Base-by-base conservation (phyloP, 2,888 invertebrate species). In the Aquatica leii region DNA sequence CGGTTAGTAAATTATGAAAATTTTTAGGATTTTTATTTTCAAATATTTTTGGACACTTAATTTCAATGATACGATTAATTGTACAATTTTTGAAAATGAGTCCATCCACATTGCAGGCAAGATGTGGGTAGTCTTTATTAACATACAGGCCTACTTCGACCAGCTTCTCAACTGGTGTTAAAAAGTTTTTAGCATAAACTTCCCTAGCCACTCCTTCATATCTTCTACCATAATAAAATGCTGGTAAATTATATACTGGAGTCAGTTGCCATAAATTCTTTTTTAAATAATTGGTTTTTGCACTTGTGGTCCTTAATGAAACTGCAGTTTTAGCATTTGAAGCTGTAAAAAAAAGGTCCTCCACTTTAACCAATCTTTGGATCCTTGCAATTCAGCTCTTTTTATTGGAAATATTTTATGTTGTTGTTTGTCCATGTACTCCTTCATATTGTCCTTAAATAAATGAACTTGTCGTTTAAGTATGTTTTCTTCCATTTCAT, bases 281-380 rank as follows among this genome's bases (percentile, higher is more conserved):
- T 12, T 56, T 56, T 35, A 56, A 46, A 49, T 49, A 56, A 37
- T 35, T 56, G 2, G 56, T 46, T 48, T 56, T 55, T 55, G 55
- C 54, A 5, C 20, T 20, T n/a, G 11, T 41, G 1, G 24, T 52
- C 11, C 17, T 18, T n/a, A 54, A 20, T 46, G 46, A 55, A 20
- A 24, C 15, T 2, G 37, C 52, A 53, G 52, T 53, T 35, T 53
- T 53, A 1, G 20, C 37, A 37, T 35, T 53, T 4, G 37, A 37
- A 11, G 52, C 52, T 14, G 52, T 53, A 18, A 37, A 37, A 18
- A 53, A 53, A 35, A 53, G 2, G 46, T 48, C 14, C 35, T 46
- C 35, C 12, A 46, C 11, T 57, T 46, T 4, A 49, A 34, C 40
- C 50, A 40, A 18, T 40, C 20, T 40, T 31, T n/a, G 2, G 40